A percentile compares a stretch with the other conserved stretches of the same genome.
Conservation (phyloP, 2,888 invertebrate species). For the Meiosimyza decipiens region DNA sequence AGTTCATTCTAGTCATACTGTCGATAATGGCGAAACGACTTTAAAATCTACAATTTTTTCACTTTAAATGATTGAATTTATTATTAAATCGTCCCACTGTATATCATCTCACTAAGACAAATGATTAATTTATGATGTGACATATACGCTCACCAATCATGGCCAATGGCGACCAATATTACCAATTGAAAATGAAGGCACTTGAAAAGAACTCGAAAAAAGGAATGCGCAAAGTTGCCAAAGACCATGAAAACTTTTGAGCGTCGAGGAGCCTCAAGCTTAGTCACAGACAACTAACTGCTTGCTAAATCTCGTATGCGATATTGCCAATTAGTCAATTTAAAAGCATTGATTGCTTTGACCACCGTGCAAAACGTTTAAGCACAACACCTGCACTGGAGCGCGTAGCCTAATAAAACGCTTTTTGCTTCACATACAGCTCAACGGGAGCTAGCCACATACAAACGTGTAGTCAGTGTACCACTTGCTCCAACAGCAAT, state of each 20-base stretch:
- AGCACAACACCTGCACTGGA: constrained; percentile 23
- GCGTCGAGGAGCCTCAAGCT: not conserved
- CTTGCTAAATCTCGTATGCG: not conserved
- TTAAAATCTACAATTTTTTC: too few species aligned
- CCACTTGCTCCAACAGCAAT: too few species aligned
- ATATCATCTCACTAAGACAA: too few species aligned
- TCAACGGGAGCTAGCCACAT: too few species aligned
- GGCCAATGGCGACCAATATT: constrained; percentile 1
- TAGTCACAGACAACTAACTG: not conserved
- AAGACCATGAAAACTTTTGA: constrained; percentile 2
- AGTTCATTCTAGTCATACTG: too few species aligned
- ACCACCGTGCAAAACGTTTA: constrained; percentile 28
- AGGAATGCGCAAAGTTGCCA: not conserved
- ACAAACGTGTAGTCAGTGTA: too few species aligned
- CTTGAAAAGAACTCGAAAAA: not conserved
- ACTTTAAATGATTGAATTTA: too few species aligned
- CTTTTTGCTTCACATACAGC: too few species aligned
- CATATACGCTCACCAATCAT: constrained; percentile 32
- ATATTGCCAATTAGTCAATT: constrained; percentile 29
- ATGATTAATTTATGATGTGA: constrained; percentile 48
- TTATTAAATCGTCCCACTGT: too few species aligned
- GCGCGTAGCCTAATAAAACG: too few species aligned
- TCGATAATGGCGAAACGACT: too few species aligned
- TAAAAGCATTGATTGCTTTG: constrained; percentile 13
- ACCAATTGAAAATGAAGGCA: not conserved